Evolutionary conservation across 2,888 invertebrate species (phyloP), one percentile per base, ranked within the genome.

Genomic region (Drosophila fulvimacula): DNA sequence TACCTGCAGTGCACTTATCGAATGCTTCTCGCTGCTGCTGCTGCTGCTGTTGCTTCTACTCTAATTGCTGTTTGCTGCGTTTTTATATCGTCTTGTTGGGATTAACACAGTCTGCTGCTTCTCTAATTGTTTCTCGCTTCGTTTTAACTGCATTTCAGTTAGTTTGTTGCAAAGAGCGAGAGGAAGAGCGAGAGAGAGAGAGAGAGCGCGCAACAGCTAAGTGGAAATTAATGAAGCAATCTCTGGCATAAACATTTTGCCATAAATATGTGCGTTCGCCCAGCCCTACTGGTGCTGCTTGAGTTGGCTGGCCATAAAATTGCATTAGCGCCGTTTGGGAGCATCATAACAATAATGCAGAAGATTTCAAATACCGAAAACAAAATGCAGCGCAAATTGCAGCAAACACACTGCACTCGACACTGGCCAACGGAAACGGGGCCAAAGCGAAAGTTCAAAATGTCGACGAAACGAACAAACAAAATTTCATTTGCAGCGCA

Each of bases 401-500:
- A 62, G 42, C 42, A 38, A 70, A 72, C 65, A 72, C 65, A 42
- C 55, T 21, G 34, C 34, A 56, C 34, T 34, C 7, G 5, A 13
- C 44, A 44, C 24, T 51, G 51, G 30, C 24, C 44, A 30, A 56
- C 41, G 36, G 69, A 60, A 81, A 85, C 48, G 78, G 79, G 73
- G 74, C 68, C 81, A 82, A 69, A 79, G 73, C 62, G 71, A 89
- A 85, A 89, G 88, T 89, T 83, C 79, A 81, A 71, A 83, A 62
- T 73, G 84, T 83, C 82, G 82, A 71, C 71, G 30, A 82, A 89
- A 82, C 82, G 72, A 84, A 84, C 86, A 88, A 88, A 82, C 86
- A 86, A 88, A 85, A 85, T 88, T 85, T 80, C 89, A 90, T 90
- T 85, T 88, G 64, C 86, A 86, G 87, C 67, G 83, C 78, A 88